phyloP scores from a whole-genome alignment of 1,140 invertebrate species.

The Bombus vancouverensis region DNA sequence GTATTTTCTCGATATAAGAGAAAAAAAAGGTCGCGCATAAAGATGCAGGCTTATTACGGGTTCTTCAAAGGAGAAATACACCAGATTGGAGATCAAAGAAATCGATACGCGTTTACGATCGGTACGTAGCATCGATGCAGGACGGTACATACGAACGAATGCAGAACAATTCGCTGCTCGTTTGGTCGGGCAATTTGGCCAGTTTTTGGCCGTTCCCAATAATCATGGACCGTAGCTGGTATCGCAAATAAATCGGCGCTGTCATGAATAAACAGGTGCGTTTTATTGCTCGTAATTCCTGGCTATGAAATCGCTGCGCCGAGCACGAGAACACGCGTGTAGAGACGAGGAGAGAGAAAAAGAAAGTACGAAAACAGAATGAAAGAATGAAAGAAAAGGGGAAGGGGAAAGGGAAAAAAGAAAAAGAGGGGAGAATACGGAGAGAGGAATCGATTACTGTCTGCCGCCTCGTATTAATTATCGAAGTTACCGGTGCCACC shows the following conservation, averaged over 20 bases:
- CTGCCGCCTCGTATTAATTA: constrained; percentile 44
- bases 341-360: too few species aligned
- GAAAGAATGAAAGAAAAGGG: neutral
- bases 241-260: constrained; percentile 53
- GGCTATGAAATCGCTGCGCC: constrained; percentile 37
- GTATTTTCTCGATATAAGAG: too few species aligned
- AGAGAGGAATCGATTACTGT: constrained; percentile 43
- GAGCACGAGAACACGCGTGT: neutral
- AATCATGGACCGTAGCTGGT: constrained; percentile 30
- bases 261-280: constrained; percentile 51
- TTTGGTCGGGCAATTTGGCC: constrained; percentile 21
- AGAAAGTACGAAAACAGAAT: neutral
- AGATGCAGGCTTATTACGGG: neutral
- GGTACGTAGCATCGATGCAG: neutral
- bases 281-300: constrained; percentile 70
- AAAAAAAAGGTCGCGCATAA: too few species aligned
- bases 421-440: neutral
- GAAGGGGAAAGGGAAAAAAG: neutral
- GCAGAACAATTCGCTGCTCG: constrained; percentile 10
- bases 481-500: constrained; percentile 54
- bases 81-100: neutral
- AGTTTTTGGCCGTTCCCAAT: constrained; percentile 42
- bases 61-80: neutral
- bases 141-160: neutral
- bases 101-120: constrained; percentile 41